Conservation (phyloP, 2,113 vertebrate genomes). For the Neolamprologus variostigma region DNA sequence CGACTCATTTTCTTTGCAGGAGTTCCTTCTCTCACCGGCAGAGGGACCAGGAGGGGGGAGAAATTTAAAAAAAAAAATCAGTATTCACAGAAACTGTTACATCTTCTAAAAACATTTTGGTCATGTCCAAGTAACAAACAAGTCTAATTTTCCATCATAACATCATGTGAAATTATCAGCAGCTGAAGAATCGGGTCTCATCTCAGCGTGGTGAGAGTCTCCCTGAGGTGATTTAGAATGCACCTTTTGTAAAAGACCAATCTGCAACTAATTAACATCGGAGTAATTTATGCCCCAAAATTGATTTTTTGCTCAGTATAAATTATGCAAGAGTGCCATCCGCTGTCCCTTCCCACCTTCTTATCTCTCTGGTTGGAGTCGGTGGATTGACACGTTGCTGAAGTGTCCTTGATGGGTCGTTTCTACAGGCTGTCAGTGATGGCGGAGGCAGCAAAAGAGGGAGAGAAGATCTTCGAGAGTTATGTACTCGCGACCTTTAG, state of each 20-base stretch:
- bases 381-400: constrained; percentile 42
- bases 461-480: neutral
- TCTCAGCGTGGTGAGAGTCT: neutral
- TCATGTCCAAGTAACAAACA: neutral
- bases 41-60: neutral
- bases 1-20: neutral
- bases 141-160: neutral
- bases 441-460: neutral
- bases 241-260: constrained; percentile 51
- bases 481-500: neutral
- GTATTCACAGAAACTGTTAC: neutral
- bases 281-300: constrained; percentile 59
- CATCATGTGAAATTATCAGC: neutral
- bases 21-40: neutral
- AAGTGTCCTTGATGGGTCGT: constrained; percentile 53
- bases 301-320: constrained; percentile 56
- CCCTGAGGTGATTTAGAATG: constrained; percentile 43
- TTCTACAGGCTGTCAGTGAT: constrained; percentile 17
- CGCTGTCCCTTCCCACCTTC: neutral
- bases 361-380: constrained; percentile 39
- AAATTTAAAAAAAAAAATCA: fast-evolving
- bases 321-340: constrained; percentile 52
- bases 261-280: constrained; percentile 64
- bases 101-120: neutral
- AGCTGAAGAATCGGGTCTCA: neutral